Conservation (phyloP, 2,888 invertebrate species). For the Sesamia inferens region DNA sequence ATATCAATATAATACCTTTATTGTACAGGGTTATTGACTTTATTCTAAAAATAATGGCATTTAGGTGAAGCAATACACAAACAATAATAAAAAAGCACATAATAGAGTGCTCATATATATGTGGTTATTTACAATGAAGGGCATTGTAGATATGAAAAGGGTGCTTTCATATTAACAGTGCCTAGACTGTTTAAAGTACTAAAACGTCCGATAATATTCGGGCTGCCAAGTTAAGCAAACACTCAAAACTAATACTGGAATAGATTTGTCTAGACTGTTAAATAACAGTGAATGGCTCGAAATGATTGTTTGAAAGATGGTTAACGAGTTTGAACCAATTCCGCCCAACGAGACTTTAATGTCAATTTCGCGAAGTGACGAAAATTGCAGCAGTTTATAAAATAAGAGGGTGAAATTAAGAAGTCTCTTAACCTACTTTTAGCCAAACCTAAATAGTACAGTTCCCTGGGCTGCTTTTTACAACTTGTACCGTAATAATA, state of each 20-base stretch:
- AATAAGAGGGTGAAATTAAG: slow-evolving; percentile 46
- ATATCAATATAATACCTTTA: no score
- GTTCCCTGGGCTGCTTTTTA: slow-evolving; percentile 38
- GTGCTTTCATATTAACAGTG: neutral
- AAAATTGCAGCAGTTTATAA: slow-evolving; percentile 28
- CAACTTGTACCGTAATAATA: slow-evolving; percentile 40
- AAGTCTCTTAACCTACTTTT: slow-evolving; percentile 44
- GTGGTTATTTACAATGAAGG: no score
- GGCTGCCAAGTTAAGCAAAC: slow-evolving; percentile 5
- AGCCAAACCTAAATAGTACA: slow-evolving; percentile 17
- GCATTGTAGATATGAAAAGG: no score
- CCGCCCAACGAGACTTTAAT: slow-evolving; percentile 10
- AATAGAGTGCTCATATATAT: neutral
- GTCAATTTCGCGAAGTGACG: slow-evolving; percentile 21
- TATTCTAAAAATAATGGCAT: neutral
- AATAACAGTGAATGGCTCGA: slow-evolving; percentile 31
- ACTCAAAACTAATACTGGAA: slow-evolving; percentile 4
- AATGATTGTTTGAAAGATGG: slow-evolving; percentile 29
- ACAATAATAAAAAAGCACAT: neutral
- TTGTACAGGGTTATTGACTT: no score
- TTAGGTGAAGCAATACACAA: neutral
- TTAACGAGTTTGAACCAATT: slow-evolving; percentile 28
- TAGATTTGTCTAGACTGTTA: slow-evolving; percentile 33
- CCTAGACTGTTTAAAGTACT: neutral
- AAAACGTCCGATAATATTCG: slow-evolving; percentile 5